Conservation (phyloP, 2,113 vertebrate genomes). For the Egretta garzetta region DNA sequence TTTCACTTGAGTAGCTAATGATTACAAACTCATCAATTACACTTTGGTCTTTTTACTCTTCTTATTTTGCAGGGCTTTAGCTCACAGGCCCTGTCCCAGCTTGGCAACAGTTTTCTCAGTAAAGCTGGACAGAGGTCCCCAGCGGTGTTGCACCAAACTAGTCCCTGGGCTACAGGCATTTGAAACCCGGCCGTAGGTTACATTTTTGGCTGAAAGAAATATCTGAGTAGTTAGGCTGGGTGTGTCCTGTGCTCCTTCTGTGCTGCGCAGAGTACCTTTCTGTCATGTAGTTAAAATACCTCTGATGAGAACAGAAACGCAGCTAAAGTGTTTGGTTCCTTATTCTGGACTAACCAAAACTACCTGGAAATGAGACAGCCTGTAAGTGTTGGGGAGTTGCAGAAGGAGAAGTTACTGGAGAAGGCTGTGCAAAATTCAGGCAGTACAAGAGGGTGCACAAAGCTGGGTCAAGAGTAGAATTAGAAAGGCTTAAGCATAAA, state of each 20-base stretch:
- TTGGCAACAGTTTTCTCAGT: neutral
- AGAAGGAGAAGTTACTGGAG: neutral
- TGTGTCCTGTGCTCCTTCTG: neutral
- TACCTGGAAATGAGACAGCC: neutral
- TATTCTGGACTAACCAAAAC: neutral
- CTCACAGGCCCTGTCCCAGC: fast-evolving
- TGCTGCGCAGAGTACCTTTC: neutral
- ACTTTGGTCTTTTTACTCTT: neutral
- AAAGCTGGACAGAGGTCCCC: neutral
- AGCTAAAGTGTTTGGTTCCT: neutral
- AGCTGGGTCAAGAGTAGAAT: neutral
- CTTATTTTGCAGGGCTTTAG: neutral
- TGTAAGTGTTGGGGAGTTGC: neutral
- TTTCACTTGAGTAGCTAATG: neutral
- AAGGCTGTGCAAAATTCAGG: neutral
- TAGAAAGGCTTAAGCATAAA: neutral
- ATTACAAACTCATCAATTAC: neutral
- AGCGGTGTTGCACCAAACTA: neutral
- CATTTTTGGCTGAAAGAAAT: neutral
- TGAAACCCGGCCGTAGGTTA: neutral
- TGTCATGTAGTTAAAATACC: neutral
- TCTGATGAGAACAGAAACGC: neutral
- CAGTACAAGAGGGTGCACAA: neutral
- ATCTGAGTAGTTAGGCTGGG: neutral
- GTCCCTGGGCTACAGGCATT: neutral